Base-by-base conservation (phyloP, 2,888 invertebrate species). In the Onchidella celtica region DNA sequence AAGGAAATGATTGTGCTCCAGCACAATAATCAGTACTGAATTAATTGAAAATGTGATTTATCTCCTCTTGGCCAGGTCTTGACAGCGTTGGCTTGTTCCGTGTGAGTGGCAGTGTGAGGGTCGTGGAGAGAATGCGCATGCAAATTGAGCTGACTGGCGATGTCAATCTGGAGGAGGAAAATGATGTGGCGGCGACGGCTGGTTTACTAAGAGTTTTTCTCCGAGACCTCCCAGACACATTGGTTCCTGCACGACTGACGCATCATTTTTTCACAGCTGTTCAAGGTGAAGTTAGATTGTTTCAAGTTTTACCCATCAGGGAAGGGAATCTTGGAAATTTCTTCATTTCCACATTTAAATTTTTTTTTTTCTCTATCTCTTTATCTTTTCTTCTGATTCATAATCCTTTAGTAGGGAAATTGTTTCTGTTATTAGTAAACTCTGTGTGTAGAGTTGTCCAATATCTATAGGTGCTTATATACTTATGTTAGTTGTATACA, bases 181-280 rank as follows among this genome's bases (percentile, higher is more conserved):
- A 78, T 57, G 95, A 95, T 87, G 93, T 94, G 36, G 94, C 95
- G 83, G 94, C 95, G 2, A 94, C 95, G 9, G 95, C 95, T 1
- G 94, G 94, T 2, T 90, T 95, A 65, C 94, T 95, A 57, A 94
- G 95, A 83, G 93, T 94, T 77, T 95, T 95, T 89, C 92, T 95
- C 47, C 92, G 95, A 85, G 95, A 95, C 88, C 90, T 95, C 75
- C 92, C 93, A 0, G 91, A 92, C 24, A 88, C 91, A 24, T 92
- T 95, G 61, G 94, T 95, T 68, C 94, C 95, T 27, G 90, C 91
- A 68, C 75, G 87, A 34, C 89, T 92, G 81, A 93, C 93, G 4
- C 85, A 88, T 34, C 86, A 87, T 34, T 93, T 94, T 88, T 89
- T 94, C 38, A 87, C 87, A 69, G 89, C 91, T 40, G 90, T 92